These are phyloP conservation scores for Corythoichthys haematopterus DNA, from an alignment of 2,113 vertebrate species.

Conservation along the genomic window DNA sequence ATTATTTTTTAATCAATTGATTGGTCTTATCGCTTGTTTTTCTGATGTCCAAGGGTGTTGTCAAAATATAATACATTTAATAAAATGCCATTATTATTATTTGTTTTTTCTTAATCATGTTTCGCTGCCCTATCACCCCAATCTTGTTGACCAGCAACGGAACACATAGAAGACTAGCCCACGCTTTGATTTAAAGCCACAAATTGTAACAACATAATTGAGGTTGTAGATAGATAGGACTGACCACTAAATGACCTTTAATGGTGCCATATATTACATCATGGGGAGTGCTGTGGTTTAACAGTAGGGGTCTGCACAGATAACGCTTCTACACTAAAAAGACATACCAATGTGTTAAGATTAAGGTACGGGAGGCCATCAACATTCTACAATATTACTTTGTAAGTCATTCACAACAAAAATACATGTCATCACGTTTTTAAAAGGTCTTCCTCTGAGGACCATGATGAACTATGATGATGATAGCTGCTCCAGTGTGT, in stretches of 20 bases:
- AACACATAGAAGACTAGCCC: not conserved
- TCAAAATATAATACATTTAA: not conserved
- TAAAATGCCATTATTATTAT: no score
- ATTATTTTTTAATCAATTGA: no score
- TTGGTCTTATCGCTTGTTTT: no score
- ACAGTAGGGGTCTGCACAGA: conserved; percentile 8
- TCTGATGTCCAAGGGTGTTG: not conserved
- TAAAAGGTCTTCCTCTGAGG: conserved; percentile 23
- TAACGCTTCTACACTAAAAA: not conserved
- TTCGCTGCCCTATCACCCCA: no score
- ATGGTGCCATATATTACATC: conserved; percentile 25
- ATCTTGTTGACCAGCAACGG: no score
- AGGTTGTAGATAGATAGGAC: not conserved
- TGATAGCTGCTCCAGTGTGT: not conserved
- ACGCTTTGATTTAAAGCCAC: not conserved
- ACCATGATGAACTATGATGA: not conserved
- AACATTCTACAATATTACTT: not conserved
- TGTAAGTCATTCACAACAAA: not conserved
- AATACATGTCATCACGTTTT: conserved; percentile 6
- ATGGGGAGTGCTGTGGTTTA: conserved; percentile 13
- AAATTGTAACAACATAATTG: not conserved
- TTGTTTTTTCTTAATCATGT: no score
- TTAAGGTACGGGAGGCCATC: not conserved
- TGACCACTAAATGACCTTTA: conserved; percentile 18
- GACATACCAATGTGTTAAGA: not conserved